Conservation (phyloP, 2,888 invertebrate species). For the Listrodromus nycthemerus region DNA sequence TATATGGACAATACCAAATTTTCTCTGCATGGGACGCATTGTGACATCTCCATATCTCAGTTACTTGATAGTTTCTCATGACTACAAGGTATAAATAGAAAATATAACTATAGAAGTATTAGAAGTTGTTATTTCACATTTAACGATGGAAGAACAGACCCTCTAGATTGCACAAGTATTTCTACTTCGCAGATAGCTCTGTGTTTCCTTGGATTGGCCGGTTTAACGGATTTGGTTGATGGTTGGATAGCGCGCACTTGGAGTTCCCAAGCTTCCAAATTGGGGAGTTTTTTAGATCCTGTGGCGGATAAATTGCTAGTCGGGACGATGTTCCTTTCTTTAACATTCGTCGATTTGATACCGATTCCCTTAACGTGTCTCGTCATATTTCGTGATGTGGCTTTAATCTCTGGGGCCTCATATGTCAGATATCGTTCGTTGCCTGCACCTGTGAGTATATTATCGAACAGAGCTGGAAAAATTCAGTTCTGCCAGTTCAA, state of each 20-base stretch:
- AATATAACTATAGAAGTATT: background rate
- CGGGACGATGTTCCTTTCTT: conserved; percentile 93
- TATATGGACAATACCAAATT: conserved; percentile 96
- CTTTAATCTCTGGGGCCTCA: conserved; percentile 93
- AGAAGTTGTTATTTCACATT: background rate
- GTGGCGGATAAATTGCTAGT: conserved; percentile 98
- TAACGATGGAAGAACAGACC: background rate
- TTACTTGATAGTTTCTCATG: conserved; percentile 93
- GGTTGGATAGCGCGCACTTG: conserved; percentile 98
- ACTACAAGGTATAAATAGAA: conserved; percentile 88
- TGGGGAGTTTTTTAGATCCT: conserved; percentile 98
- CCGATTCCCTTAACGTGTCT: conserved; percentile 92
- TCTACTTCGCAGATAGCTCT: conserved; percentile 87
- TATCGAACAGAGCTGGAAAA: no score
- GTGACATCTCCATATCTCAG: conserved; percentile 94
- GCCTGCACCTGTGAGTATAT: conserved; percentile 92
- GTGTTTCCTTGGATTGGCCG: conserved; percentile 93
- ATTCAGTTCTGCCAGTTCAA: no score
- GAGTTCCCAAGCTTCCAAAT: conserved; percentile 95
- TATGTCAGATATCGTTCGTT: conserved; percentile 96
- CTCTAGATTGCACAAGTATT: background rate
- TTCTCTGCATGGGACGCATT: conserved; percentile 94
- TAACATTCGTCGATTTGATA: conserved; percentile 94
- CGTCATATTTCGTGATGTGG: conserved; percentile 93
- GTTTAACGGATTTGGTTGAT: conserved; percentile 97